These are phyloP conservation scores for Acromyrmex heyeri DNA, from an alignment of 1,140 invertebrate genomes.

Conservation along the genomic window DNA sequence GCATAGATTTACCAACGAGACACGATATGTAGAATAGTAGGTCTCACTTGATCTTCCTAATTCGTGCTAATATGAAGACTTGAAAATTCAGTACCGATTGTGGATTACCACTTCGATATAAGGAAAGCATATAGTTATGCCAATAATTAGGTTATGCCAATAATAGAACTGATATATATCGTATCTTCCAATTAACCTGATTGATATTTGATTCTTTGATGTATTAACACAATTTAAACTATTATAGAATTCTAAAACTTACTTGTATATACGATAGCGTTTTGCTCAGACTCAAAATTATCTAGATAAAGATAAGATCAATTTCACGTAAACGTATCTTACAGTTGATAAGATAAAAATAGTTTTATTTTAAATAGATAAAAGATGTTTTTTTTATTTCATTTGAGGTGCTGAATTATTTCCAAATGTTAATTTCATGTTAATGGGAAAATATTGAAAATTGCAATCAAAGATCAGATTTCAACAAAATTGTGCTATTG, in stretches of 20 bases:
- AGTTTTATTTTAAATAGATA: too few species aligned
- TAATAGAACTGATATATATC: neutral
- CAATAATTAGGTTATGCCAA: neutral
- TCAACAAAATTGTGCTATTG: too few species aligned
- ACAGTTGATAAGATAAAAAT: too few species aligned
- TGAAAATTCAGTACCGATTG: neutral
- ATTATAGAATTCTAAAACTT: neutral
- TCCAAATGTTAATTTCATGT: too few species aligned
- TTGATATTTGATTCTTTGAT: neutral
- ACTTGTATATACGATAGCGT: too few species aligned
- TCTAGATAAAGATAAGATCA: too few species aligned
- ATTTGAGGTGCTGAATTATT: too few species aligned
- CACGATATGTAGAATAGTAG: constrained; percentile 18
- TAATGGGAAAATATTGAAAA: too few species aligned
- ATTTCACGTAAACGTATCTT: too few species aligned
- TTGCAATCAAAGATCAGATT: too few species aligned
- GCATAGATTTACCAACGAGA: constrained; percentile 50
- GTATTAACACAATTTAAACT: neutral
- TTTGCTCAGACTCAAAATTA: too few species aligned
- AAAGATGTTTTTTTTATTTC: too few species aligned
- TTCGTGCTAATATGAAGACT: neutral
- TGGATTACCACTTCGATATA: neutral
- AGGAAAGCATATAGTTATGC: neutral
- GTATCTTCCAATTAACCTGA: neutral
- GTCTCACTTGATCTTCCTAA: constrained; percentile 20